These are phyloP conservation scores for Thereva nobilitata DNA, from an alignment of 2,888 invertebrate species.

Conservation along the genomic window DNA sequence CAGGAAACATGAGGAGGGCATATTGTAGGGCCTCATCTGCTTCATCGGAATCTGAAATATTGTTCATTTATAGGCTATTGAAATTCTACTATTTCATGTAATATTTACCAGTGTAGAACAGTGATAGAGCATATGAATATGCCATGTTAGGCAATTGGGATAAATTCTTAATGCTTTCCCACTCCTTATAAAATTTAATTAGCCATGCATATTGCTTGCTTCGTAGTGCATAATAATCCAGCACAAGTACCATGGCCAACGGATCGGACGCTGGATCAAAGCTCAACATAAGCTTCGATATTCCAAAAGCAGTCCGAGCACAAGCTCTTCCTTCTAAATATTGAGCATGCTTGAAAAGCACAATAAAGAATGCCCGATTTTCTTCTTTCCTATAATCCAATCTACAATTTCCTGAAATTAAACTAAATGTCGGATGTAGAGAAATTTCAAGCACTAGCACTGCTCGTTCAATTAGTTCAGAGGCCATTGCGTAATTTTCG, in stretches of 20 bases:
- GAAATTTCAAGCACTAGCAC: conserved; percentile 76
- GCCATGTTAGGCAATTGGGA: conserved; percentile 86
- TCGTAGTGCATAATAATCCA: conserved; percentile 83
- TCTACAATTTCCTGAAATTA: conserved; percentile 73
- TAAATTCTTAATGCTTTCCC: conserved; percentile 68
- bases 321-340: conserved; percentile 81
- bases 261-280: conserved; percentile 78
- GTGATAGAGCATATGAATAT: conserved; percentile 77
- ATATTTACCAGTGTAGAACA: conserved; percentile 64
- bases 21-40: conserved; percentile 73
- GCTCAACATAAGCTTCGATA: conserved; percentile 79
- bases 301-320: conserved; percentile 83
- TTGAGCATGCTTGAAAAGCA: conserved; percentile 78
- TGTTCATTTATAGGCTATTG: background rate
- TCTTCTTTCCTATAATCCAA: conserved; percentile 79
- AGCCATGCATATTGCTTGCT: conserved; percentile 76
- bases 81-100: conserved; percentile 16
- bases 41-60: conserved; percentile 51
- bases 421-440: conserved; percentile 78
- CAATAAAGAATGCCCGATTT: conserved; percentile 79
- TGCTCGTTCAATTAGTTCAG: conserved; percentile 78
- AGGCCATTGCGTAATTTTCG: conserved; percentile 78
- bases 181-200: conserved; percentile 63
- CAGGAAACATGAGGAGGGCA: conserved; percentile 81
- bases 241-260: conserved; percentile 72